Percentiles rank a stretch among this genome's conserved stretches.
Conservation (phyloP, 2,797 vertebrate species). For the Gadopsis bispinosus region DNA sequence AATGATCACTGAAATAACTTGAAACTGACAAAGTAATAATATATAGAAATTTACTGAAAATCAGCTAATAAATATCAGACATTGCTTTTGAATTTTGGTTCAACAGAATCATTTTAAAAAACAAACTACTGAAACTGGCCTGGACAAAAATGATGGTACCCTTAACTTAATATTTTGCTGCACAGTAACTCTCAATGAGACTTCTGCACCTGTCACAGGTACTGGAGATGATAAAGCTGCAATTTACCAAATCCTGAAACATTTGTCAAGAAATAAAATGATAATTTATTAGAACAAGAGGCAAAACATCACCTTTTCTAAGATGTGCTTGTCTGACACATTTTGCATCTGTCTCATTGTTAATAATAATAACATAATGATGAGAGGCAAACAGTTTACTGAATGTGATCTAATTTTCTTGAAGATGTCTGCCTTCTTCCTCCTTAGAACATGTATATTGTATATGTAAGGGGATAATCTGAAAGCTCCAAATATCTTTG, state of each 20-base stretch:
- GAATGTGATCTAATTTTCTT: neutral
- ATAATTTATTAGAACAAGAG: neutral
- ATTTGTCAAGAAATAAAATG: neutral
- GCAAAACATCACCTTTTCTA: neutral
- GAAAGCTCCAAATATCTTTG: neutral
- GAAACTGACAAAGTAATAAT: no score
- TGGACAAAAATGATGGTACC: no score
- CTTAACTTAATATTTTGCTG: no score
- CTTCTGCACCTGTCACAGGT: no score
- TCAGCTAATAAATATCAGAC: no score
- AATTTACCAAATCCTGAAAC: neutral
- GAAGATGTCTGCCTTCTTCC: no score
- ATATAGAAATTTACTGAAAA: no score
- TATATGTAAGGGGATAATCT: neutral
- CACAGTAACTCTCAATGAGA: no score
- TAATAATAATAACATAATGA: neutral
- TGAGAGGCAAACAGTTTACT: neutral
- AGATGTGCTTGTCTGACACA: conserved; percentile 1
- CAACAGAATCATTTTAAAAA: no score
- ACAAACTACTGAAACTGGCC: no score
- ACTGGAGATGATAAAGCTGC: neutral
- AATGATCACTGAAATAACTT: no score
- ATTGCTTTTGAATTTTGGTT: no score
- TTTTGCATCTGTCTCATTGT: conserved; percentile 16
- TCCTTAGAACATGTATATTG: neutral